Base-by-base conservation (phyloP, 2,888 invertebrate genomes). In the Thereva unica region DNA sequence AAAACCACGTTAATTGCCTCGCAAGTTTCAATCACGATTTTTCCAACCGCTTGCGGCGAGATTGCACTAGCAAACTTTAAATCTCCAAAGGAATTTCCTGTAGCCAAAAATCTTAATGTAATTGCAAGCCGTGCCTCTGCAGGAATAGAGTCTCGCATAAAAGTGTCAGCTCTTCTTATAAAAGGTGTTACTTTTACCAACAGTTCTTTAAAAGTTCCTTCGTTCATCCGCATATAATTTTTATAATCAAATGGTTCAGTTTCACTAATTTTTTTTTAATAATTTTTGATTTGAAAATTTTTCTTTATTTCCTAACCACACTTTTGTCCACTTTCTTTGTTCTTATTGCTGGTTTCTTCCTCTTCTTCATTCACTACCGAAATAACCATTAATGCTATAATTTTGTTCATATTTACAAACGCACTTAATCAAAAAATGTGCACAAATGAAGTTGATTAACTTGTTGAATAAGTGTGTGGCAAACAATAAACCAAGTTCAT, bases 151-250 rank as follows among this genome's bases (percentile, higher is more conserved):
- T 45, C n/a, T 45, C 45, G 7, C 45, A 7, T 45, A 4, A 45
- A 9, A 1, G 45, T 45, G 45, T 45, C 45, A 9, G 7, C 6
- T 45, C 10, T 45, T 45, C 9, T 45, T 45, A 45, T 45, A 8
- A 9, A 45, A 9, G 45, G 45, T 10, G 45, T 9, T 9, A 45
- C n/a, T 8, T 9, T 45, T 9, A 1, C n/a, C 45, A 45, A 9
- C 5, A 45, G 7, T 6, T 45, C 45, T 45, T 45, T 3, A 10
- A 7, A 45, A 9, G n/a, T 9, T 45, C 4, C 45, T 9, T 45
- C 45, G n/a, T 5, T 8, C 45, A 45, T 45, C n/a, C 45, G 45
- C 8, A 45, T 45, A 45, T 45, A 45, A 45, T 7, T 45, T 45
- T 9, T 45, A 45, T 45, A 45, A 2, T 45, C 45, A 7, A 6